Conservation (phyloP, 1,140 invertebrate genomes). For the Wasmannia auropunctata region DNA sequence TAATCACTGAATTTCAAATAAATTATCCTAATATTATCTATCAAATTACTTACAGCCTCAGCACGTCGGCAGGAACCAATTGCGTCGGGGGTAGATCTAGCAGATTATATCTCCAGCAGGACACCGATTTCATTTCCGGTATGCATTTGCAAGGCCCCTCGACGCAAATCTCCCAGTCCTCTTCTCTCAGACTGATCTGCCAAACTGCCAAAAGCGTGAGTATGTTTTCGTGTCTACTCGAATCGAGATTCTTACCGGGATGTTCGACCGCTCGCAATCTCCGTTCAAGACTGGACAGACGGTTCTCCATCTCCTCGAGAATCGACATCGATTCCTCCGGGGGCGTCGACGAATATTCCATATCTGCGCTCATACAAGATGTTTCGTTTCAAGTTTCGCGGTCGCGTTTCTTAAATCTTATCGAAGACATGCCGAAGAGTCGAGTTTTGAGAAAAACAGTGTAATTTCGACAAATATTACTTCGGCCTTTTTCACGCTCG, state of each 20-base stretch:
- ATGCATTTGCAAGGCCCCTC: slow-evolving; percentile 90
- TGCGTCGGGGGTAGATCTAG: slow-evolving; percentile 88
- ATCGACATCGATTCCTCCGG: slow-evolving; percentile 6
- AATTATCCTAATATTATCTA: too few species aligned
- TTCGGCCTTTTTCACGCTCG: background rate
- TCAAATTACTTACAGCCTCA: slow-evolving; percentile 87
- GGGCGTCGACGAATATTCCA: slow-evolving; percentile 45
- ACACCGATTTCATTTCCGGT: slow-evolving; percentile 88
- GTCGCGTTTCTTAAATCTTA: background rate
- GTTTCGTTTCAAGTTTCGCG: slow-evolving; percentile 39
- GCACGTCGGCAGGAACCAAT: slow-evolving; percentile 89
- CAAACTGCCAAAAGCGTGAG: slow-evolving; percentile 86
- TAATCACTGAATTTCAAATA: background rate
- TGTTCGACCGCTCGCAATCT: slow-evolving; percentile 90
- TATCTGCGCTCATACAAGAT: slow-evolving; percentile 14
- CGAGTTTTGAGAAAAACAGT: background rate
- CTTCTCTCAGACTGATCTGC: slow-evolving; percentile 87
- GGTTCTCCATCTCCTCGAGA: slow-evolving; percentile 77
- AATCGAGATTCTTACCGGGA: slow-evolving; percentile 84
- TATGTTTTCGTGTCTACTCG: background rate
- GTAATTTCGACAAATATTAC: background rate
- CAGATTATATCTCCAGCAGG: slow-evolving; percentile 90
- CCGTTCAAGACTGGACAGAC: slow-evolving; percentile 86
- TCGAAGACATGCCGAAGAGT: background rate
- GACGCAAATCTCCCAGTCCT: slow-evolving; percentile 90